Base-by-base conservation (phyloP, 2,113 vertebrate genomes). In the Paradoxurus hermaphroditus region DNA sequence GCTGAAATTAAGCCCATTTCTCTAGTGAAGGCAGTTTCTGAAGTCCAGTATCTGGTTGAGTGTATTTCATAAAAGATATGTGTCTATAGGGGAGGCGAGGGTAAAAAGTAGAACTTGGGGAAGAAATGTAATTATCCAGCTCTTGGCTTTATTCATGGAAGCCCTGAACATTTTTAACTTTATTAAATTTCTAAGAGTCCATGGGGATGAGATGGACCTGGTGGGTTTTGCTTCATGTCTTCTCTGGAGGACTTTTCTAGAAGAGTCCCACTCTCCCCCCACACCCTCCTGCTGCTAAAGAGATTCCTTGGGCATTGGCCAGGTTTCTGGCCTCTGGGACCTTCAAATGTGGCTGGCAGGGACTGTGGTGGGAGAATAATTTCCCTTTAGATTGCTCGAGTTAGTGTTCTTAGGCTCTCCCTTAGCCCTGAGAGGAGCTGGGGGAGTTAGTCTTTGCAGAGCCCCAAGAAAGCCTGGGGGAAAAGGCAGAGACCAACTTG, bases 61-160 rank as follows among this genome's bases (percentile, higher is more conserved):
- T 73, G 75, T 90, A 75, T 86, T 95, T 87, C 49, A 51, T 95
- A 70, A 95, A 96, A 88, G 87, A 63, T 88, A 36, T 79, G 2
- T 63, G 31, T 67, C 31, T 1, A 5, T 65, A 23, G 41, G 39
- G 36, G 51, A 53, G n/a, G 18, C 12, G 39, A 16, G 49, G 53
- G 73, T 51, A 34, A 93, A 86, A 18, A 53, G 70, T 67, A 56
- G 86, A 53, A 84, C 51, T 36, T 46, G 23, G 91, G 51, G 75
- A 67, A 86, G 72, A 96, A 87, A 85, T 51, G 92, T 93, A 90
- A 92, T 81, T 72, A 91, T 39, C 51, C 56, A 70, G 90, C 87
- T 95, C 65, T 93, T 98, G 97, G 94, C 44, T 98, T 95, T 96
- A 96, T 97, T 95, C 82, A 75, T 1, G 0, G 91, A 90, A 97